Evolutionary conservation across 2,113 vertebrate species (phyloP).

Genomic region (Hypanus sabinus): DNA sequence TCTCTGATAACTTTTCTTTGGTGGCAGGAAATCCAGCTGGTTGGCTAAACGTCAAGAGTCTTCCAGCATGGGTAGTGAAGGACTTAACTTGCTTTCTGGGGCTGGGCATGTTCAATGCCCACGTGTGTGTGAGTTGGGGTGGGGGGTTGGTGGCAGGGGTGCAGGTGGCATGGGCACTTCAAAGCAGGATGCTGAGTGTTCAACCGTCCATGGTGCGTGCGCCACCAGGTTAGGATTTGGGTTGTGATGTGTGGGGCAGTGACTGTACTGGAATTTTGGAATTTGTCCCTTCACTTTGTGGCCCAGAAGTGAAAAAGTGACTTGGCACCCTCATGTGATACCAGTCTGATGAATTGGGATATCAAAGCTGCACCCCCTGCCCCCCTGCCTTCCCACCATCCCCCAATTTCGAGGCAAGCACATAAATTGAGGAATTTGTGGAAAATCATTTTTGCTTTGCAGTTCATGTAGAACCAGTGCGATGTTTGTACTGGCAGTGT

Average conservation of each 20-base stretch:
- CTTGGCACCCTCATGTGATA: background rate
- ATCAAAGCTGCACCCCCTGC: background rate
- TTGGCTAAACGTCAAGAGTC: background rate
- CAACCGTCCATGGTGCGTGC: no score
- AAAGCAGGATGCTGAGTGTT: background rate
- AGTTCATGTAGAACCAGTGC: background rate
- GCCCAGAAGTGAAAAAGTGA: background rate
- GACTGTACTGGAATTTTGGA: background rate
- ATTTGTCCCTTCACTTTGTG: background rate
- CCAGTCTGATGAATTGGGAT: background rate
- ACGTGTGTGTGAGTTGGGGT: no score
- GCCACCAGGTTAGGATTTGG: background rate
- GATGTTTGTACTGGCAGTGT: background rate
- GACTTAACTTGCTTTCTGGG: background rate
- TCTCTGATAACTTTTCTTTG: background rate
- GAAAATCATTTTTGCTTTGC: background rate
- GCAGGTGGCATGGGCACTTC: background rate
- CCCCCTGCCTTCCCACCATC: background rate
- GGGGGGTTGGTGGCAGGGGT: no score
- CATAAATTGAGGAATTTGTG: background rate
- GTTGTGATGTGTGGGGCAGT: background rate
- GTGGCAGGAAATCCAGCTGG: background rate
- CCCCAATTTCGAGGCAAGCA: background rate
- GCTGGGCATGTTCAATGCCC: background rate
- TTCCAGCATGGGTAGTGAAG: background rate